phyloP scores from a whole-genome alignment of 1,140 invertebrate species.

The Heliconius congener region DNA sequence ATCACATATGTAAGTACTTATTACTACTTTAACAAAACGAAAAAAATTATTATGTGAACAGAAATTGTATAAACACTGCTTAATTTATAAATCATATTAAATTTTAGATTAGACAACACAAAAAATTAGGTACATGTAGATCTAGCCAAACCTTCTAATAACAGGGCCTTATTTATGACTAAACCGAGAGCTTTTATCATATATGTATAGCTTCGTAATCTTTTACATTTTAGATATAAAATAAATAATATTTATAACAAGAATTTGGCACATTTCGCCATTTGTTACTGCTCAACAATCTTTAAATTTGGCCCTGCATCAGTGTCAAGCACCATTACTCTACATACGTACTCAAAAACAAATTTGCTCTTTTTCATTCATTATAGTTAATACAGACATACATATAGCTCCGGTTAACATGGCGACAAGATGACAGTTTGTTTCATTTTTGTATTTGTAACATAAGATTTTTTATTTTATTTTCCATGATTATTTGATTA shows the following conservation, averaged over 20 bases:
- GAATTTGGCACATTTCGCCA: not conserved
- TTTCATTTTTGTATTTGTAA: not conserved
- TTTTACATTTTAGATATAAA: not conserved
- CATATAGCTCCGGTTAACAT: not conserved
- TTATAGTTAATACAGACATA: constrained; percentile 1
- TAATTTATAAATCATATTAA: not conserved
- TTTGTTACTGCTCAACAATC: not conserved
- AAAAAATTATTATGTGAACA: not conserved
- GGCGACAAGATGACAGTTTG: constrained; percentile 2
- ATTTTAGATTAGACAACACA: not conserved
- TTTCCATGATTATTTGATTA: not conserved
- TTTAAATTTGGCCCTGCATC: not conserved
- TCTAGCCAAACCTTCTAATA: no score
- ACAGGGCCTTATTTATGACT: not conserved
- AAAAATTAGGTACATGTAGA: not conserved
- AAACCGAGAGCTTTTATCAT: not conserved
- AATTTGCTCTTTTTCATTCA: not conserved
- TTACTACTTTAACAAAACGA: not conserved
- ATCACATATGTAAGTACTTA: not conserved
- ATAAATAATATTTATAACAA: not conserved
- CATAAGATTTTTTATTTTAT: not conserved
- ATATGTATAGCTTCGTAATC: not conserved
- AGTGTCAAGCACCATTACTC: not conserved
- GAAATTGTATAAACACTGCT: not conserved
- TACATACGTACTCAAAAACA: not conserved